Evolutionary conservation across 2,113 vertebrate species (phyloP), one percentile per base, ranked within the genome.

Genomic region (Halcyon malimbica): DNA sequence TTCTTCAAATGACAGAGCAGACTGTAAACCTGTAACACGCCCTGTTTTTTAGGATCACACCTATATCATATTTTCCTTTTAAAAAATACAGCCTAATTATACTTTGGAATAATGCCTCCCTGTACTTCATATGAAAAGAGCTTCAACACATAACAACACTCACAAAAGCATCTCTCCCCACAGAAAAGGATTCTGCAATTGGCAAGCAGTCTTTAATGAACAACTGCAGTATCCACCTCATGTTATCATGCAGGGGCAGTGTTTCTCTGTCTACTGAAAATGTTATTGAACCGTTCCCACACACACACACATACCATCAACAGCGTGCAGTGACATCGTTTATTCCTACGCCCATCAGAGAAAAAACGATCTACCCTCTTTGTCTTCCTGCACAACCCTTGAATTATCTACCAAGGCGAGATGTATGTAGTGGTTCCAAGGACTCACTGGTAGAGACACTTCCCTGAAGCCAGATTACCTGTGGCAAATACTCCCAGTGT

Each of bases 11-110:
- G 70, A 94, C 74, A 92, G 50, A 89, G 77, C 41, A 83, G 73
- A 62, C 78, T 76, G 74, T 42, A 92, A 96, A 88, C 74, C 74
- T 86, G 74, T 39, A 93, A 94, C 88, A 96, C 83, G 0, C 80
- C 94, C 83, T 84, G 19, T 82, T 93, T 92, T 92, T 95, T 59
- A 81, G 57, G 79, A 87, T 95, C 89, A 95, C 92, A 96, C 86
- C 90, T 94, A 90, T 68, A 69, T 94, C 89, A 75, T 84, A 62
- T 92, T 96, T 96, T 96, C 89, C 89, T 91, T 78, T 94, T 79
- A 18, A 84, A 84, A 97, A 83, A 87, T 44, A 85, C 70, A 65
- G 50, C 31, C 15, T 87, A 82, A 87, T 96, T 76, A 89, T 18
- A 31, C 53, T 96, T 75, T 63, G 51, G 73, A 91, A 84, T 71